Conservation (phyloP, 2,888 invertebrate genomes). For the Eupithecia dodoneata region DNA sequence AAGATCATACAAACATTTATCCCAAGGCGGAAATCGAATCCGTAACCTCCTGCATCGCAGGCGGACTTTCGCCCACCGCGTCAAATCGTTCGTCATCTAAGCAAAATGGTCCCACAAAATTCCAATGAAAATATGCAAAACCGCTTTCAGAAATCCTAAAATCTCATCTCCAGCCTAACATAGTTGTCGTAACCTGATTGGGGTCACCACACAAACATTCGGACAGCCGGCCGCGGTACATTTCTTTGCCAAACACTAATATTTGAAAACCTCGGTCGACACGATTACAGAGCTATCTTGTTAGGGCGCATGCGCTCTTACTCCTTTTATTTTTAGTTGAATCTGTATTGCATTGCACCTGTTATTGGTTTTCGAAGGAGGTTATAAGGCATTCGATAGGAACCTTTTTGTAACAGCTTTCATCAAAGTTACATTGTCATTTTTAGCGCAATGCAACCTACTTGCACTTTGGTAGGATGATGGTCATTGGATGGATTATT, state of each 20-base stretch:
- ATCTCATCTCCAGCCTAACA: slow-evolving; percentile 23
- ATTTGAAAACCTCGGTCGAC: slow-evolving; percentile 73
- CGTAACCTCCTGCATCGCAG: too few relatives aligned
- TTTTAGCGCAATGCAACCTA: not conserved
- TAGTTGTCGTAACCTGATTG: slow-evolving; percentile 51
- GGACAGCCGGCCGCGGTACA: slow-evolving; percentile 52
- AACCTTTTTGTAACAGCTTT: not conserved
- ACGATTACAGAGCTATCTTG: slow-evolving; percentile 68
- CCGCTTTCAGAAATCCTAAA: slow-evolving; percentile 10
- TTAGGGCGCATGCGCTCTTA: slow-evolving; percentile 31
- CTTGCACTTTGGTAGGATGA: too few relatives aligned
- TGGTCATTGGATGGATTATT: too few relatives aligned
- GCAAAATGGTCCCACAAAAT: not conserved
- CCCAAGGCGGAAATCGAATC: too few relatives aligned
- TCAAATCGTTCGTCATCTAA: not conserved
- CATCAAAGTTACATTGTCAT: not conserved
- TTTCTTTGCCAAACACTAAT: slow-evolving; percentile 83
- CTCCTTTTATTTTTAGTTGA: slow-evolving; percentile 18
- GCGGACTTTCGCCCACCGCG: too few relatives aligned
- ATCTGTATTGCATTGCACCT: slow-evolving; percentile 2
- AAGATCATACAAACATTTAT: too few relatives aligned
- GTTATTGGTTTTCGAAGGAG: not conserved
- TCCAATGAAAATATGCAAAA: slow-evolving; percentile 8
- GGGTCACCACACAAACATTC: slow-evolving; percentile 55
- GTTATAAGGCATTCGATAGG: not conserved